Conservation (phyloP, 2,113 vertebrate genomes). For the Gallinago undulata region DNA sequence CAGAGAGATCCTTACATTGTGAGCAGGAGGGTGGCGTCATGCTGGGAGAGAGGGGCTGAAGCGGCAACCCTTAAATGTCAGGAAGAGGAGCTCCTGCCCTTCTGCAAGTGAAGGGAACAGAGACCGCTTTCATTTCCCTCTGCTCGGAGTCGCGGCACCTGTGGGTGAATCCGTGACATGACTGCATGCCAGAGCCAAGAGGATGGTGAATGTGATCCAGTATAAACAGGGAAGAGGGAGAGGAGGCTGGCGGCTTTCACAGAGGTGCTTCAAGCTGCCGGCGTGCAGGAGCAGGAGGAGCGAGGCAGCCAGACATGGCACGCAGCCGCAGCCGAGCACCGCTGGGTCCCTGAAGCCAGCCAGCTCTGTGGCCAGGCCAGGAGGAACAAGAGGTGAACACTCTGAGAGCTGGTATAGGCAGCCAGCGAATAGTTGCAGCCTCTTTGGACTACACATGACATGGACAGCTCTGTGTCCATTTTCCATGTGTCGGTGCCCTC, state of each 20-base stretch:
- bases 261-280: neutral
- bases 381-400: neutral
- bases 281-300: neutral
- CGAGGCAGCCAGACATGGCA: neutral
- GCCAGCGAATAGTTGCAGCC: neutral
- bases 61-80: neutral
- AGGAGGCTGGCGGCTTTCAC: neutral
- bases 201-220: conserved; percentile 6
- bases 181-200: neutral
- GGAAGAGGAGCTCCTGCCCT: neutral
- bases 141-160: neutral
- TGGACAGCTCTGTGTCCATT: neutral
- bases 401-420: neutral
- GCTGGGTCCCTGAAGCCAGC: neutral
- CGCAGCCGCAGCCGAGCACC: accelerated
- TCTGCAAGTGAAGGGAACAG: neutral
- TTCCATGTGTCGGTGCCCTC: neutral
- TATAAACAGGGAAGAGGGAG: conserved; percentile 13
- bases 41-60: neutral
- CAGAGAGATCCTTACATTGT: neutral
- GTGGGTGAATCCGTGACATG: neutral
- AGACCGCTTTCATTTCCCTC: neutral
- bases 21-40: neutral
- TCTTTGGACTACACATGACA: neutral
- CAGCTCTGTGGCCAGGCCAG: neutral